Base-by-base conservation (phyloP, 1,140 invertebrate species). In the Phymastichus coffea region DNA sequence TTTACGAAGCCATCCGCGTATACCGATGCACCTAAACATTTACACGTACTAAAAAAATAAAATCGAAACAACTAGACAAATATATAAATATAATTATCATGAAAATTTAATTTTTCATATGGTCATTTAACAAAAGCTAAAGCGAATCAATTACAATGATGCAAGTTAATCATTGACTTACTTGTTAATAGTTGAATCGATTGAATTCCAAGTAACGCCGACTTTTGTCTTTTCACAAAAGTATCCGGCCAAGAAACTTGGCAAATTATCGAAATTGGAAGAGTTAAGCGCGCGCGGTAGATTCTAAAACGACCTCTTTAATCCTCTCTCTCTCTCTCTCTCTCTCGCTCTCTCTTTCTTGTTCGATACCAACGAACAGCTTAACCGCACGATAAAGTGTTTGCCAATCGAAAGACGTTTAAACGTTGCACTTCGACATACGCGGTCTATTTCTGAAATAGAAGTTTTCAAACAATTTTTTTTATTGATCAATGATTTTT, bases 281-380 rank as follows among this genome's bases (percentile, higher is more conserved):
- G 51, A 54, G 58, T 61, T 61, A 41, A 49, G 4, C n/a, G n/a
- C n/a, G n/a, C n/a, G 44, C 43, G 33, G 51, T 41, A 48, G 51
- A 55, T 54, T 61, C 58, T 55, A 61, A 54, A 61, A 54, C 58
- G 57, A 59, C 48, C 51, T 48, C 58, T 48, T 61, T 54, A 53
- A 59, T 53, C 40, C 40, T 15, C 41, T 47, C 33, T 46, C n/a
- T n/a, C n/a, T n/a, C n/a, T n/a, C n/a, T n/a, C n/a, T n/a, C n/a
- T n/a, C n/a, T n/a, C n/a, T n/a, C n/a, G n/a, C n/a, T n/a, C n/a
- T n/a, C n/a, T n/a, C n/a, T n/a, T n/a, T n/a, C n/a, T n/a, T n/a
- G 23, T 53, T 47, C 49, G 20, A 46, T 47, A 46, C 57, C 28
- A 10, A 35, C 30, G 30, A 57, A 46, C 49, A 33, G 55, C 55